Conservation (phyloP, 2,113 vertebrate genomes). For the Numida meleagris region DNA sequence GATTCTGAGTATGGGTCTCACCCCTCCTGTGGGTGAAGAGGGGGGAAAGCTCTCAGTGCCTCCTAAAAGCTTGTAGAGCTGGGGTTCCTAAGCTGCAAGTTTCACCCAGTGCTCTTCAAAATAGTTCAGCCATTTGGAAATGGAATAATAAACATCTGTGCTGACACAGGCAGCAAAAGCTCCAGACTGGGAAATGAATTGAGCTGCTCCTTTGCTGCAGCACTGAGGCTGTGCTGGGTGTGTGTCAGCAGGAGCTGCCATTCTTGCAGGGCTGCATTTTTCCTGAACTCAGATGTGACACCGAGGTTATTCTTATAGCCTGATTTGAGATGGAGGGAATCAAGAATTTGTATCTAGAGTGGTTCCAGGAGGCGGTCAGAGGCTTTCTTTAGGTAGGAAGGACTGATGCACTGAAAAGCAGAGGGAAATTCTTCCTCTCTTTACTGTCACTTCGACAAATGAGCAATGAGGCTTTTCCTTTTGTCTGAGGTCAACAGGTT, state of each 20-base stretch:
- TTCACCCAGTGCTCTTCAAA: not conserved
- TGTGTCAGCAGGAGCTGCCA: not conserved
- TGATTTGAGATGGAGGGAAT: not conserved
- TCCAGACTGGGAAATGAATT: not conserved
- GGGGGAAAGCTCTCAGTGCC: not conserved
- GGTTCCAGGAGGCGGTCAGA: not conserved
- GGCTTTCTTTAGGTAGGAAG: not conserved
- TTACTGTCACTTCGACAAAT: not conserved
- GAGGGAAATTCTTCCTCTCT: not conserved
- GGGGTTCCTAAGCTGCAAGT: not conserved
- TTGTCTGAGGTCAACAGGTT: not conserved
- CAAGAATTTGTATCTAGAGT: not conserved
- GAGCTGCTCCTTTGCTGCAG: not conserved
- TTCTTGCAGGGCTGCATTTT: not conserved
- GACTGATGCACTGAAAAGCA: not conserved
- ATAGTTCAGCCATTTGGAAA: not conserved
- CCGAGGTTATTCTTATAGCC: accelerated
- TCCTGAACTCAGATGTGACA: not conserved
- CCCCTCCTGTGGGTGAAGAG: not conserved
- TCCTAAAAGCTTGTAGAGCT: not conserved
- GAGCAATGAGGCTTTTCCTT: not conserved
- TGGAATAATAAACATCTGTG: not conserved
- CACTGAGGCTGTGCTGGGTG: not conserved
- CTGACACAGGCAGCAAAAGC: not conserved
- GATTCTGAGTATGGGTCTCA: not conserved